Conservation (phyloP, 2,113 vertebrate species). For the Serilophus lunatus region DNA sequence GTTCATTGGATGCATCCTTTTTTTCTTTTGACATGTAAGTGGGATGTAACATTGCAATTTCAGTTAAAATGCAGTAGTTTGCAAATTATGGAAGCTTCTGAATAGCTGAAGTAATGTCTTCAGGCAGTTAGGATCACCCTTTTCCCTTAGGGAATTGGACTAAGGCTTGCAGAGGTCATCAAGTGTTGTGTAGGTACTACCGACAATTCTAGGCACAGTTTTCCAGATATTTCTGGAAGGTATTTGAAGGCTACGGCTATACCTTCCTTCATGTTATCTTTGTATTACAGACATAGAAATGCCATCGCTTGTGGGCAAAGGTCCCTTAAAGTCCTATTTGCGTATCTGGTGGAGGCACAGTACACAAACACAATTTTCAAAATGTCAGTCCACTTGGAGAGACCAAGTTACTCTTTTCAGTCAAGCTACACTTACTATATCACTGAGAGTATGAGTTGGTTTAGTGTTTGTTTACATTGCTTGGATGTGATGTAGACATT, state of each 20-base stretch:
- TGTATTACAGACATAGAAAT: not conserved
- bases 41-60: not conserved
- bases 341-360: not conserved
- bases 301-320: not conserved
- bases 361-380: not conserved
- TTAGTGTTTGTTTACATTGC: not conserved
- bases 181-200: not conserved
- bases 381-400: not conserved
- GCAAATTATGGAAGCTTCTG: not conserved
- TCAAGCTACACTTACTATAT: not conserved
- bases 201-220: not conserved
- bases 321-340: not conserved
- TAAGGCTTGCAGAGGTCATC: not conserved
- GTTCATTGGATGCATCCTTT: not conserved
- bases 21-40: not conserved
- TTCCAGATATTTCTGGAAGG: not conserved
- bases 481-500: not conserved
- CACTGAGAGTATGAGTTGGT: not conserved
- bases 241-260: not conserved
- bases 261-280: not conserved
- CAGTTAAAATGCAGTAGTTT: not conserved
- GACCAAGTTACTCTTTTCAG: not conserved
- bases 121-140: not conserved
- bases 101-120: not conserved
- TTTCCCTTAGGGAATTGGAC: not conserved